Evolutionary conservation across 1,140 invertebrate genomes (phyloP).

Genomic region (Pseudobourletiella spinata): DNA sequence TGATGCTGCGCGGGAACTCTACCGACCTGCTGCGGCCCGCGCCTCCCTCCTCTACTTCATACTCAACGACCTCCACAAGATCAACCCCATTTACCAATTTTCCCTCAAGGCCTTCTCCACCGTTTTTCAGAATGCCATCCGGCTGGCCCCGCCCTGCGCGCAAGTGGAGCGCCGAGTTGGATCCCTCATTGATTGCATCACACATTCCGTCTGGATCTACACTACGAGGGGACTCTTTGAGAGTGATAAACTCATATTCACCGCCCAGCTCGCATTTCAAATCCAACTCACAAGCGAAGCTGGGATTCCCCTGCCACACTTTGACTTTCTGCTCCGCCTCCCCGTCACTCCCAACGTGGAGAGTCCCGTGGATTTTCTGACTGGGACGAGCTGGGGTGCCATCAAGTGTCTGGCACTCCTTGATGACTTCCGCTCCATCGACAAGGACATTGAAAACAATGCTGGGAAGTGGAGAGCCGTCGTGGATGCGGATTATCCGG

Average conservation of each 20-base stretch:
- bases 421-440: constrained; percentile 78
- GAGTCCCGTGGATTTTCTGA: constrained; percentile 88
- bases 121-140: constrained; percentile 92
- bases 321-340: constrained; percentile 88
- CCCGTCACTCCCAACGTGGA: constrained; percentile 76
- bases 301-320: constrained; percentile 83
- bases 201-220: constrained; percentile 91
- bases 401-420: constrained; percentile 78
- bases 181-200: constrained; percentile 90
- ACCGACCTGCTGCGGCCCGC: constrained; percentile 79
- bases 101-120: constrained; percentile 96
- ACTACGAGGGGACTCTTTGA: constrained; percentile 89
- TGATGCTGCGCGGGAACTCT: constrained; percentile 78
- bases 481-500: constrained; percentile 86
- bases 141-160: constrained; percentile 68
- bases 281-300: constrained; percentile 99
- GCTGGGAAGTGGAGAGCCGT: constrained; percentile 93
- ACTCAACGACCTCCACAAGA: constrained; percentile 90
- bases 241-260: constrained; percentile 92
- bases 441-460: constrained; percentile 89
- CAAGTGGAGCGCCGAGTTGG: constrained; percentile 67
- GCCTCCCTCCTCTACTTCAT: constrained; percentile 92
- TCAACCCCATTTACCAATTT: constrained; percentile 96
- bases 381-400: constrained; percentile 84
- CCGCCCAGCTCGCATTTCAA: constrained; percentile 89